phyloP scores from a whole-genome alignment of 2,888 invertebrate genomes.

The Dryobotodes eremita region DNA sequence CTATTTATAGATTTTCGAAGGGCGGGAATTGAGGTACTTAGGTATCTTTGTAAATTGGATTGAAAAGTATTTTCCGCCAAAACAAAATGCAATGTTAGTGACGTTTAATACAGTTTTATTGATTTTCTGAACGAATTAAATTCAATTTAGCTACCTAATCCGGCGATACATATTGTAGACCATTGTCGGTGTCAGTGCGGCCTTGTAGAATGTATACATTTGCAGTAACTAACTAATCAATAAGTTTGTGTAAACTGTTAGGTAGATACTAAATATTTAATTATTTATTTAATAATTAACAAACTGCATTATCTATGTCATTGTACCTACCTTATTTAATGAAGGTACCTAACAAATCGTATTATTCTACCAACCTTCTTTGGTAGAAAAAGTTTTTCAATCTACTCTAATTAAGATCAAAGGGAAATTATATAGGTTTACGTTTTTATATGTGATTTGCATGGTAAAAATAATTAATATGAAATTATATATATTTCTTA shows the following conservation, averaged over 20 bases:
- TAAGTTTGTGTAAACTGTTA: not conserved
- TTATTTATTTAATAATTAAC: not conserved
- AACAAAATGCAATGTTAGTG: not conserved
- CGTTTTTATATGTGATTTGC: no score
- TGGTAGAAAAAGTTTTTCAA: no score
- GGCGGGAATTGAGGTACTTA: not conserved
- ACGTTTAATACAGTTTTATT: not conserved
- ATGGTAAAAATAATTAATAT: no score
- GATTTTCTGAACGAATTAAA: conserved; percentile 23
- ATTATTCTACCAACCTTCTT: no score
- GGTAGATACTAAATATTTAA: no score
- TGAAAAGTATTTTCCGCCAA: not conserved
- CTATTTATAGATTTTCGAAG: not conserved
- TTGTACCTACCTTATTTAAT: not conserved
- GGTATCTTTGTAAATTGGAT: not conserved
- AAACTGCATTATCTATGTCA: not conserved
- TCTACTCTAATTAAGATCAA: no score
- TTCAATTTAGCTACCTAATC: conserved; percentile 30
- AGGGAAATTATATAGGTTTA: no score
- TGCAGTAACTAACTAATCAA: not conserved
- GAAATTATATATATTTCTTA: no score
- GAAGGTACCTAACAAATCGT: no score
- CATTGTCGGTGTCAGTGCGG: not conserved
- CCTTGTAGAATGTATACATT: conserved; percentile 2
- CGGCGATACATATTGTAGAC: not conserved